Conservation (phyloP, 2,888 invertebrate genomes). For the Sussaba pulchella region DNA sequence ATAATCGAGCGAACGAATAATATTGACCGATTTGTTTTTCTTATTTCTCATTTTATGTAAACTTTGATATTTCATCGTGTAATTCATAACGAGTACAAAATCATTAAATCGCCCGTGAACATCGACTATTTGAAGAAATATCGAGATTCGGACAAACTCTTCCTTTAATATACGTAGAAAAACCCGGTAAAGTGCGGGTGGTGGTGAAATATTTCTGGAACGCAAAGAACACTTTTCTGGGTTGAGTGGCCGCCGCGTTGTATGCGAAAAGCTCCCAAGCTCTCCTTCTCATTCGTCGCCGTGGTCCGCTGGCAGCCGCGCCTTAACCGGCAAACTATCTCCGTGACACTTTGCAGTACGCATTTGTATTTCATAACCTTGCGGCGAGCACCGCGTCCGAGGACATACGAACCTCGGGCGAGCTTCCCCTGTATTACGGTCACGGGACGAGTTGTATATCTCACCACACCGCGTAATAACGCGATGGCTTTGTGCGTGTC, state of each 20-base stretch:
- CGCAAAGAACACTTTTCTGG: slow-evolving; percentile 40
- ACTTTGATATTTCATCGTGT: not conserved
- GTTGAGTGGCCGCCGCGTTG: slow-evolving; percentile 57
- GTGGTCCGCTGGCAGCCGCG: not conserved
- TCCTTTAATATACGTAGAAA: not conserved
- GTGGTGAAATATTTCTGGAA: slow-evolving; percentile 48
- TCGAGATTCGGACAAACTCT: not conserved
- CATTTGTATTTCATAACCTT: slow-evolving; percentile 60
- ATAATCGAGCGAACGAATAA: no score
- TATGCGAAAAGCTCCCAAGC: slow-evolving; percentile 29
- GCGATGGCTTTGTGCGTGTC: slow-evolving; percentile 7
- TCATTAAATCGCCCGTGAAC: no score
- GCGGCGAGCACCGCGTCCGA: slow-evolving; percentile 9
- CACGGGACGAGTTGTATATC: slow-evolving; percentile 4
- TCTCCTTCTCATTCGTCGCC: slow-evolving; percentile 8
- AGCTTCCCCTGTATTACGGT: slow-evolving; percentile 14
- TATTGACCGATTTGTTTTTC: no score
- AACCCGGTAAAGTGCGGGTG: slow-evolving; percentile 1
- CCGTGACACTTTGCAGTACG: slow-evolving; percentile 50
- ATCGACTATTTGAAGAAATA: not conserved
- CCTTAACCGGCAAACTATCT: slow-evolving; percentile 34
- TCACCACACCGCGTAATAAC: slow-evolving; percentile 6
- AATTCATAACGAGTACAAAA: not conserved
- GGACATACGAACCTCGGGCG: not conserved
- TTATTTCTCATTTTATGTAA: no score